phyloP scores from a whole-genome alignment of 2,888 invertebrate species.

The Blastobasis adustella region DNA sequence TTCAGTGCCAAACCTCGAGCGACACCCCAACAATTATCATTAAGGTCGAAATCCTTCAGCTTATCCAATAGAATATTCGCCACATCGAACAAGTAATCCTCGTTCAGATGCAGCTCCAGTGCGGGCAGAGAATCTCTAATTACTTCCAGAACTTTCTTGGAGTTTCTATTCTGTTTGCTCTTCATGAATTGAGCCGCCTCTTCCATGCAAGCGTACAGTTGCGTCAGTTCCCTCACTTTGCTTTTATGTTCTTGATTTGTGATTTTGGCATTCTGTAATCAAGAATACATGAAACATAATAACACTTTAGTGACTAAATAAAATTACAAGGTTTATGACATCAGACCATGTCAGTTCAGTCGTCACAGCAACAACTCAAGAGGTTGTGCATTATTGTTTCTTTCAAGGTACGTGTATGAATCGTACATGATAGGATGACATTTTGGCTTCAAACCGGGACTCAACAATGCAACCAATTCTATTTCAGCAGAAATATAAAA shows the following conservation, averaged over 20 bases:
- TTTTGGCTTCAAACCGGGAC: too few species aligned
- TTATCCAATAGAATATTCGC: slow-evolving; percentile 46
- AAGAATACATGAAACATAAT: background rate
- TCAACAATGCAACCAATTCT: too few species aligned
- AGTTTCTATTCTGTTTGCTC: slow-evolving; percentile 35
- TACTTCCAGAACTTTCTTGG: slow-evolving; percentile 46
- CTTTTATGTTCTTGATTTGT: slow-evolving; percentile 54
- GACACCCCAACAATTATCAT: slow-evolving; percentile 45
- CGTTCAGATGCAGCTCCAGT: slow-evolving; percentile 75
- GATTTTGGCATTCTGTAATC: slow-evolving; percentile 17
- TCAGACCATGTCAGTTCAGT: too few species aligned
- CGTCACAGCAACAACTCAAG: too few species aligned
- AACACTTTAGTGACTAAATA: too few species aligned
- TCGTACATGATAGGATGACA: too few species aligned
- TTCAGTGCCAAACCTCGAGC: slow-evolving; percentile 60
- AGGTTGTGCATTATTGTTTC: too few species aligned
- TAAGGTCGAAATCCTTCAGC: slow-evolving; percentile 41
- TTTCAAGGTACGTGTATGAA: too few species aligned
- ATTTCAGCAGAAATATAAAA: too few species aligned
- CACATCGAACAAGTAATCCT: slow-evolving; percentile 63
- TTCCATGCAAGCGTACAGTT: slow-evolving; percentile 50
- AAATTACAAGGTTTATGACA: too few species aligned
- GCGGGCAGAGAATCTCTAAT: slow-evolving; percentile 72
- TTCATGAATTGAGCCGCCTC: slow-evolving; percentile 52
- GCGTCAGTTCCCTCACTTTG: slow-evolving; percentile 50